These are phyloP conservation scores for Montipora efflorescens DNA, from an alignment of 64 coral and sea anemone genomes.

Conservation along the genomic window DNA sequence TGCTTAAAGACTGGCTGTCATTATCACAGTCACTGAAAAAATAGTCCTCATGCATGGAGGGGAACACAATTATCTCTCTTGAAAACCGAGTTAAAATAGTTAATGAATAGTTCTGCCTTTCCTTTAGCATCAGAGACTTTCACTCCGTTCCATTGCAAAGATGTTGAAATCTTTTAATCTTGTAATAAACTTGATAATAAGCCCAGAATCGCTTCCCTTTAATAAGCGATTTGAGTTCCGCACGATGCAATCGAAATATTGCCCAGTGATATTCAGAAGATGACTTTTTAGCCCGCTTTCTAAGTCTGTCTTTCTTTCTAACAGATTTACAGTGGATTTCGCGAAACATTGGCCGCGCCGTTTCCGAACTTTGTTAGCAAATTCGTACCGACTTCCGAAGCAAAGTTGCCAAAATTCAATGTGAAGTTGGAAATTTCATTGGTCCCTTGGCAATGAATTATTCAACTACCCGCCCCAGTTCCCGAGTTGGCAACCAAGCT, in stretches of 20 bases:
- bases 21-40: conserved; percentile 55
- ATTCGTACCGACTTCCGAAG: too few species aligned
- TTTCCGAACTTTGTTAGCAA: too few species aligned
- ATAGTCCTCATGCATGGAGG: conserved; percentile 36
- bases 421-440: too few species aligned
- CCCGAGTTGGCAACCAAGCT: too few species aligned
- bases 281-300: conserved; percentile 44
- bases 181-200: conserved; percentile 39
- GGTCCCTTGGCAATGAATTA: too few species aligned
- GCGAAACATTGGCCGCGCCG: too few species aligned
- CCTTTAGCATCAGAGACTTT: conserved; percentile 19
- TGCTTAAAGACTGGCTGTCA: conserved; percentile 41
- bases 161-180: conserved; percentile 30
- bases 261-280: conserved; percentile 24
- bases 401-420: too few species aligned
- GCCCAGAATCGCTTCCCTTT: conserved; percentile 64
- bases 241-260: conserved; percentile 20
- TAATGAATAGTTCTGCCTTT: background rate
- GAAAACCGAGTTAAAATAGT: conserved; percentile 36
- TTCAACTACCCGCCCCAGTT: too few species aligned
- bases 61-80: conserved; percentile 46
- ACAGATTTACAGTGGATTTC: too few species aligned
- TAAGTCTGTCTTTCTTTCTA: conserved; percentile 52
- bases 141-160: conserved; percentile 29
- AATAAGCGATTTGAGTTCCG: conserved; percentile 46